Percentiles rank a stretch among this genome's conserved stretches.
Conservation (phyloP, 1,140 invertebrate genomes). For the Drosophila quadrilineata region DNA sequence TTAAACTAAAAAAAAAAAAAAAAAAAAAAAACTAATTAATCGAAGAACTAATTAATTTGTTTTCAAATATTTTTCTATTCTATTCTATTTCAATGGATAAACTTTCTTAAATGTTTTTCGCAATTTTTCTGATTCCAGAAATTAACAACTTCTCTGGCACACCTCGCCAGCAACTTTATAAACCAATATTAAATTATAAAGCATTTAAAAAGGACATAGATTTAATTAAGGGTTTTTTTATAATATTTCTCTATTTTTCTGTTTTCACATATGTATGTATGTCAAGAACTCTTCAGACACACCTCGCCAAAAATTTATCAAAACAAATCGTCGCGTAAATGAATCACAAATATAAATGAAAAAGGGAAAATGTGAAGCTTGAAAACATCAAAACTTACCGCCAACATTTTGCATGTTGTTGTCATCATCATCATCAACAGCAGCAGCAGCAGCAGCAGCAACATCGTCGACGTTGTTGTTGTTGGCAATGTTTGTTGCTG, state of each 20-base stretch:
- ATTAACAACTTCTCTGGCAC: too few relatives aligned
- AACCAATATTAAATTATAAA: background rate
- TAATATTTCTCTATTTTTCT: too few relatives aligned
- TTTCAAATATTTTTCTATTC: too few relatives aligned
- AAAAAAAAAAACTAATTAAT: too few relatives aligned
- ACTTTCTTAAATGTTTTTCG: too few relatives aligned
- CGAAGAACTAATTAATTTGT: too few relatives aligned
- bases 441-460: constrained; percentile 20
- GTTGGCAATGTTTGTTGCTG: constrained; percentile 38
- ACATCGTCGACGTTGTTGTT: constrained; percentile 35
- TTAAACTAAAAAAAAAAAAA: too few relatives aligned
- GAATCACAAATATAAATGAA: constrained; percentile 22
- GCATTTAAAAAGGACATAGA: background rate
- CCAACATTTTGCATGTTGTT: constrained; percentile 65
- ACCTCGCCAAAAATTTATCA: background rate
- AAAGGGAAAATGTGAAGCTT: too few relatives aligned
- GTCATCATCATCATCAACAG: constrained; percentile 37
- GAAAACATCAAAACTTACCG: constrained; percentile 71
- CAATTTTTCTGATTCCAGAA: too few relatives aligned
- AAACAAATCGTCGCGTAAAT: background rate
- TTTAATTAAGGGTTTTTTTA: too few relatives aligned
- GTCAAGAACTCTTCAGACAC: background rate
- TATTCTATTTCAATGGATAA: too few relatives aligned
- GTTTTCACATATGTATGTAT: background rate
- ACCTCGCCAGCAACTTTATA: too few relatives aligned